Base-by-base conservation (phyloP, 2,797 vertebrate genomes). In the Benthosema pterotum region DNA sequence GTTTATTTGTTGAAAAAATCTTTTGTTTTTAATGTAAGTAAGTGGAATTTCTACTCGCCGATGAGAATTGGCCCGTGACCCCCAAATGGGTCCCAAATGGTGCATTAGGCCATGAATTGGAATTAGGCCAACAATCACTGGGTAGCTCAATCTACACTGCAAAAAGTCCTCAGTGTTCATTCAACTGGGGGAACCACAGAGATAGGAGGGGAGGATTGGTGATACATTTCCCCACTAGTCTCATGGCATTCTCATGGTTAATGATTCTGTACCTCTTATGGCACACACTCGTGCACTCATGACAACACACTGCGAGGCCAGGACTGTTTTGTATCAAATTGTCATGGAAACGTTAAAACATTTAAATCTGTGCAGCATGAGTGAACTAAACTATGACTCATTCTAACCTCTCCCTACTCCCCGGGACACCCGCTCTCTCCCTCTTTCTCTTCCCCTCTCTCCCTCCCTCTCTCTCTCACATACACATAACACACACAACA, bases 271-370 rank as follows among this genome's bases (percentile, higher is more conserved):
- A 67, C 71, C 55, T 77, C 47, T 58, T 65, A 32, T 48, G 48
- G 47, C 55, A 58, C 38, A 19, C 11, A 52, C 58, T 61, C 38
- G 57, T 59, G 15, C 46, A 11, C 22, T 52, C 19, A 0, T 63
- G n/a, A n/a, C n/a, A n/a, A 77, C 60, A 71, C 67, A 42, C 60
- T 47, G 63, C 57, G 60, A 72, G n/a, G 17, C 38, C 15, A 42
- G 59, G 50, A 48, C 72, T 92, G 90, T 93, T 92, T 90, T 92
- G 73, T 63, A 50, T 72, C 67, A 66, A 14, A 72, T 91, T 65
- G 32, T 83, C 86, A 89, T 89, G 83, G 90, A 74, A 90, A 89
- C 82, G 32, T 74, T 89, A 81, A 91, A 92, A 89, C 88, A 91
- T 80, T 89, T 91, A 84, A 90, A 69, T 88, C 71, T 92, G 87